Conservation (phyloP, 2,797 vertebrate species). For the Thaleichthys pacificus region DNA sequence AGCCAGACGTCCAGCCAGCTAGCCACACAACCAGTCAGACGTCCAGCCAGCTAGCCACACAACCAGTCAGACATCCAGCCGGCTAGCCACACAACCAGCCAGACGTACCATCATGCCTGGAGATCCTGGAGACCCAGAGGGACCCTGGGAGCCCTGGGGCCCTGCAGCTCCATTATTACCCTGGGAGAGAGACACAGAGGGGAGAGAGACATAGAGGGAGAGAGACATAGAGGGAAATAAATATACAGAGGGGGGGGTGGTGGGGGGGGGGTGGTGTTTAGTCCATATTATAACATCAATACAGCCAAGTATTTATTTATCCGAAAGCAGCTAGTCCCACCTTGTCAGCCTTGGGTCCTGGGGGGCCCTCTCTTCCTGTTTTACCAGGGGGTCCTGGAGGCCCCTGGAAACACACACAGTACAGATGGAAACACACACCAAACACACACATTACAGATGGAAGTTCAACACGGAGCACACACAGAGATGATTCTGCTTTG, state of each 20-base stretch:
- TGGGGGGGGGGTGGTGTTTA: not conserved
- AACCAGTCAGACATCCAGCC: not conserved
- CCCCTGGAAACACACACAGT: constrained; percentile 75
- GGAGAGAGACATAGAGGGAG: not conserved
- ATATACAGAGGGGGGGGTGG: not conserved
- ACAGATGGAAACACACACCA: constrained; percentile 8
- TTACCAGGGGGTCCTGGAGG: constrained; percentile 87
- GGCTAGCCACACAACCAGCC: not conserved
- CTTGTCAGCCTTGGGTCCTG: constrained; percentile 86
- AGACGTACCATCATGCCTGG: constrained; percentile 84
- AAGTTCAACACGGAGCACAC: not conserved
- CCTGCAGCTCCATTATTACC: constrained; percentile 84
- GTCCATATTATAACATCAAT: not conserved
- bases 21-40: not conserved
- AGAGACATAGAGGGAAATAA: not conserved
- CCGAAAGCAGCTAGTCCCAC: constrained; percentile 61
- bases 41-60: constrained; percentile 53
- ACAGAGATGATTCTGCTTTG: not conserved
- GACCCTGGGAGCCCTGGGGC: constrained; percentile 80
- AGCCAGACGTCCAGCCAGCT: too few species aligned
- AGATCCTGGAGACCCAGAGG: constrained; percentile 81
- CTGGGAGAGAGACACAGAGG: constrained; percentile 47
- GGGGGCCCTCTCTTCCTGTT: constrained; percentile 77
- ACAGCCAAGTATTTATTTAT: not conserved
- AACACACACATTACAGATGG: not conserved